Evolutionary conservation across 2,888 invertebrate genomes (phyloP), one percentile per base, ranked within the genome.

Genomic region (Epirrita christyi): DNA sequence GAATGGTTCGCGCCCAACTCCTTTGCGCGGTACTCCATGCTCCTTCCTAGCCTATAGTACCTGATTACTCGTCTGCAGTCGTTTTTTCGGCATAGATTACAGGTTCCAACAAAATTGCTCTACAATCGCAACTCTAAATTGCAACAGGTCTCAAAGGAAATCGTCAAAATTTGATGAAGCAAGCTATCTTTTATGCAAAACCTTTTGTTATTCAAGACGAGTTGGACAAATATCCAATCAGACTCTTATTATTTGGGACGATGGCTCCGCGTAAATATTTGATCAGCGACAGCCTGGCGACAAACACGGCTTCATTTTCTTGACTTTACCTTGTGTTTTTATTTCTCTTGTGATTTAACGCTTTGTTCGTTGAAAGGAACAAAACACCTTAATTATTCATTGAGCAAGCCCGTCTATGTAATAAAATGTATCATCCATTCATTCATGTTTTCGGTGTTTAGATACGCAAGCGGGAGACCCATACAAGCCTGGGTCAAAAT

Each of bases 251-350:
- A 72, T 75, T 71, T 66, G 64, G 66, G 63, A 49, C 63, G 58
- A 68, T 60, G 57, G 67, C 63, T 70, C 59, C 65, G 66, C 68
- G 71, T 74, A 72, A 78, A 77, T 76, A 76, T 80, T 78, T 74
- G 73, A 70, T 68, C 67, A 62, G 67, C 43, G 59, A 63, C 63
- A 66, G 63, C 59, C 58, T 63, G 55, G 64, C 58, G 68, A 71
- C 68, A 71, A 67, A 70, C 59, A 59, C 52, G 42, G 55, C 28
- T 64, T 64, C 61, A 62, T 66, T 57, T 61, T 64, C 55, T 59
- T 64, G 54, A 64, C 61, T 68, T 59, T 63, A 59, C 10, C 44
- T 53, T 49, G 49, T 34, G 13, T 49, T n/a, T n/a, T n/a, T 49
- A 29, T 38, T 29, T 47, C 29, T 38, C 28, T 38, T 48, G 47